Conservation (phyloP, 2,888 invertebrate genomes). For the Microctonus brassicae region DNA sequence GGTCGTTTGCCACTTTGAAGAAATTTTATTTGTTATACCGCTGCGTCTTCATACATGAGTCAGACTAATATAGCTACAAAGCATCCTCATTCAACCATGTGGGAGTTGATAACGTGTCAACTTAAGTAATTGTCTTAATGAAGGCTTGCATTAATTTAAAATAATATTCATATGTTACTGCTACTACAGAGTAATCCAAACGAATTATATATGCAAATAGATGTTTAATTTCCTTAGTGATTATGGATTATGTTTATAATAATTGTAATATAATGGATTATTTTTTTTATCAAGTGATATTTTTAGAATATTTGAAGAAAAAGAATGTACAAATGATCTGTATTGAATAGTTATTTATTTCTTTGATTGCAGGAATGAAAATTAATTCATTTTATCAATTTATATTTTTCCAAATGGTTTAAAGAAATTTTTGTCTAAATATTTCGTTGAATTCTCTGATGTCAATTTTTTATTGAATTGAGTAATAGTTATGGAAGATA, state of each 20-base stretch:
- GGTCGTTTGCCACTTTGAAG: slow-evolving; percentile 37
- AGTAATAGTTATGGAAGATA: too few species aligned
- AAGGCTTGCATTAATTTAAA: slow-evolving; percentile 61
- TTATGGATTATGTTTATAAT: background rate
- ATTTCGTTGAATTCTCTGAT: too few species aligned
- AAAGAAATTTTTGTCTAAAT: too few species aligned
- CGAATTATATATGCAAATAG: slow-evolving; percentile 52
- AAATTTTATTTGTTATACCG: slow-evolving; percentile 56
- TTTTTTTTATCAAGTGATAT: background rate
- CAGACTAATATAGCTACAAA: slow-evolving; percentile 31
- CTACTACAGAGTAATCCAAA: slow-evolving; percentile 51
- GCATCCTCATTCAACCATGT: slow-evolving; percentile 56
- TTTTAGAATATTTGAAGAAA: too few species aligned
- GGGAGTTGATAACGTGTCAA: slow-evolving; percentile 42
- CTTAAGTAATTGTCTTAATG: slow-evolving; percentile 65
- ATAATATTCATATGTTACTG: slow-evolving; percentile 50
- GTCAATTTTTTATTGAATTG: too few species aligned
- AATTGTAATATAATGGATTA: background rate
- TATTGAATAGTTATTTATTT: too few species aligned
- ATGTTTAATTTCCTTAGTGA: background rate
- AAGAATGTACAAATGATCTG: too few species aligned
- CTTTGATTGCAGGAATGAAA: too few species aligned
- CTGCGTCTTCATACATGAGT: slow-evolving; percentile 49
- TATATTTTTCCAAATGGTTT: too few species aligned
- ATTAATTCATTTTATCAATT: too few species aligned